phyloP scores from a whole-genome alignment of 2,888 invertebrate species.

The Pandemis heparana region DNA sequence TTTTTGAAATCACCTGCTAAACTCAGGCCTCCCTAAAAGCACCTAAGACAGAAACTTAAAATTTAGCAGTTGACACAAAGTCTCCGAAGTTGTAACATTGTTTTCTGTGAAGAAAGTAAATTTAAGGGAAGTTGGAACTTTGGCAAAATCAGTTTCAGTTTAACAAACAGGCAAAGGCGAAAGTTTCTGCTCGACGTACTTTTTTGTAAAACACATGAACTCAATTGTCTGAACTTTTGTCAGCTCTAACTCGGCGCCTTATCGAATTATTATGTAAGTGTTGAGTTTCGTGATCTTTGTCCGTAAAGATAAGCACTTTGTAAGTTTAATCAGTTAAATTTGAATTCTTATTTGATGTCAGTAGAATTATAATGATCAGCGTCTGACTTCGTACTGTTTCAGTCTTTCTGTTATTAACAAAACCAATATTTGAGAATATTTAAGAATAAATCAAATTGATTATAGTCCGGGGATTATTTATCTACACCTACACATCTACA shows the following conservation, averaged over 20 bases:
- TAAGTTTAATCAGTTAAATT: neutral
- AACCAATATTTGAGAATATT: neutral
- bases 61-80: constrained; percentile 34
- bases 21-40: neutral
- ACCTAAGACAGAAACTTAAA: constrained; percentile 6
- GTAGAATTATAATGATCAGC: neutral
- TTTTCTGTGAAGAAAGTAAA: constrained; percentile 42
- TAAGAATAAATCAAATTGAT: too few relatives aligned
- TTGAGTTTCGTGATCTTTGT: constrained; percentile 7
- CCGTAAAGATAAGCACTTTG: neutral
- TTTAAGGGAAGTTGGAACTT: constrained; percentile 33
- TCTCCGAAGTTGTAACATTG: constrained; percentile 19
- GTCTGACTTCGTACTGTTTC: too few relatives aligned
- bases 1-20: constrained; percentile 4
- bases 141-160: constrained; percentile 43
- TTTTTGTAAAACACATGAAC: constrained; percentile 42
- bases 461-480: too few relatives aligned
- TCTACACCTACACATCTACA: too few relatives aligned
- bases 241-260: constrained; percentile 14
- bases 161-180: constrained; percentile 40
- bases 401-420: too few relatives aligned
- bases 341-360: neutral
- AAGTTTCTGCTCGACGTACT: constrained; percentile 32
- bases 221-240: constrained; percentile 39
- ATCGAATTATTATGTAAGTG: constrained; percentile 31